A percentile compares a stretch with the other conserved stretches of the same genome.
Evolutionary conservation across 2,113 vertebrate species (phyloP).

Genomic region (Xenus cinereus): DNA sequence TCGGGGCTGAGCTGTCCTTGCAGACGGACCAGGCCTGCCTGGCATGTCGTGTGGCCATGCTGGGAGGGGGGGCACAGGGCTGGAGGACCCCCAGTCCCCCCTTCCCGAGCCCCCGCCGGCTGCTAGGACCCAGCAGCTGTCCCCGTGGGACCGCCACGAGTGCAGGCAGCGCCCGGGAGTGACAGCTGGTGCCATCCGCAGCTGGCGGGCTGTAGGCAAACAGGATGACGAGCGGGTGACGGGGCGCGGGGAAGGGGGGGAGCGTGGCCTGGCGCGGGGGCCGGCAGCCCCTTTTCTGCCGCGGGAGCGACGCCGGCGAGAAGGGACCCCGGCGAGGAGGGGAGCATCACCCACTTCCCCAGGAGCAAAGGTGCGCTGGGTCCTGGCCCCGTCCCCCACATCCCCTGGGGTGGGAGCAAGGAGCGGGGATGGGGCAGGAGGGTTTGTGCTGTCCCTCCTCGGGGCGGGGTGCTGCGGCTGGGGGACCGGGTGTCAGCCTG

Average conservation of each 20-base stretch:
- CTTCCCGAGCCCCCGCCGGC: not conserved
- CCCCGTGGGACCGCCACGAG: not conserved
- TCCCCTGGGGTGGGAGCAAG: not conserved
- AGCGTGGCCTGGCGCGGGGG: not conserved
- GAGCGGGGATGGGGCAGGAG: not conserved
- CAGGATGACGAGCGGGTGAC: conserved; percentile 21
- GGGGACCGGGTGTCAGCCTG: not conserved
- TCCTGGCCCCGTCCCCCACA: not conserved
- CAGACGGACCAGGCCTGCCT: not conserved
- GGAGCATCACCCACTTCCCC: not conserved
- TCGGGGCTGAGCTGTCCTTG: not conserved
- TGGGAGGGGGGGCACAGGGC: not conserved
- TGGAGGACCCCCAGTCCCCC: rapidly evolving
- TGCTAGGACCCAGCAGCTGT: conserved; percentile 69
- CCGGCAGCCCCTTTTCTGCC: not conserved
- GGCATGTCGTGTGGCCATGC: not conserved
- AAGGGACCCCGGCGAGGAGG: not conserved
- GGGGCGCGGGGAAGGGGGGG: not conserved
- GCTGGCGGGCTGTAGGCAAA: conserved; percentile 14
- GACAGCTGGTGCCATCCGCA: conserved; percentile 71
- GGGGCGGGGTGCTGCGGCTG: not conserved
- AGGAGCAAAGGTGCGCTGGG: conserved; percentile 15
- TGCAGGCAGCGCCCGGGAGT: conserved; percentile 49
- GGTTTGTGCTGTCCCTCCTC: not conserved
- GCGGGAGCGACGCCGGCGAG: rapidly evolving